Conservation (phyloP, 2,113 vertebrate genomes). For the Oreochromis spilurus region DNA sequence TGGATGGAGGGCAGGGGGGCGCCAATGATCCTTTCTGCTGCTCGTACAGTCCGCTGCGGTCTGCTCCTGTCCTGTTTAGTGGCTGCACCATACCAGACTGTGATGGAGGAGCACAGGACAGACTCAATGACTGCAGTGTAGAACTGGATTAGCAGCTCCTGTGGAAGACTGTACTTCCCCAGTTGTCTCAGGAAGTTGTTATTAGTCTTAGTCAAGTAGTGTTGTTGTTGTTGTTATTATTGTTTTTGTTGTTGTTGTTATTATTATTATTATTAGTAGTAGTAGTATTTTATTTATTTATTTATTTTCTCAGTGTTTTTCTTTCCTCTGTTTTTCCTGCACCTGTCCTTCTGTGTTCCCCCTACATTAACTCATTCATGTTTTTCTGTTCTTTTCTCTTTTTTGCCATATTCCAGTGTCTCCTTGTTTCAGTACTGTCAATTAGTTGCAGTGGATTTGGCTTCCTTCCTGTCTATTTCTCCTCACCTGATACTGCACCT, state of each 20-base stretch:
- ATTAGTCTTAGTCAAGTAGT: neutral
- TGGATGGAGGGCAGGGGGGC: no score
- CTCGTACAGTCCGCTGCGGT: no score
- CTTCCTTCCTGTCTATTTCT: neutral
- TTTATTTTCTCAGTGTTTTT: neutral
- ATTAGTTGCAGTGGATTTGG: neutral
- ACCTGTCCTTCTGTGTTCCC: neutral
- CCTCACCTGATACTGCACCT: neutral
- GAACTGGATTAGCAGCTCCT: no score
- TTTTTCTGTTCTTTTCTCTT: neutral
- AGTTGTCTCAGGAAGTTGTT: no score
- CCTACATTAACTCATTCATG: neutral
- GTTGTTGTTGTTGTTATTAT: neutral
- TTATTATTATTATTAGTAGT: neutral
- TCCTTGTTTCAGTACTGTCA: neutral
- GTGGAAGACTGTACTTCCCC: no score
- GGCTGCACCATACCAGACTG: no score
- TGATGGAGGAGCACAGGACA: no score
- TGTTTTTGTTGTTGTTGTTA: neutral
- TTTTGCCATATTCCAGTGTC: neutral
- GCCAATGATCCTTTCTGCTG: no score
- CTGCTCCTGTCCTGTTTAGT: no score
- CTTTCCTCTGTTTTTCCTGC: neutral
- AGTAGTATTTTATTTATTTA: neutral
- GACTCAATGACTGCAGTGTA: no score